A percentile compares a stretch with the other conserved stretches of the same genome.
These are phyloP conservation scores for Helleia helle DNA, from an alignment of 2,888 invertebrate genomes.

Conservation along the genomic window DNA sequence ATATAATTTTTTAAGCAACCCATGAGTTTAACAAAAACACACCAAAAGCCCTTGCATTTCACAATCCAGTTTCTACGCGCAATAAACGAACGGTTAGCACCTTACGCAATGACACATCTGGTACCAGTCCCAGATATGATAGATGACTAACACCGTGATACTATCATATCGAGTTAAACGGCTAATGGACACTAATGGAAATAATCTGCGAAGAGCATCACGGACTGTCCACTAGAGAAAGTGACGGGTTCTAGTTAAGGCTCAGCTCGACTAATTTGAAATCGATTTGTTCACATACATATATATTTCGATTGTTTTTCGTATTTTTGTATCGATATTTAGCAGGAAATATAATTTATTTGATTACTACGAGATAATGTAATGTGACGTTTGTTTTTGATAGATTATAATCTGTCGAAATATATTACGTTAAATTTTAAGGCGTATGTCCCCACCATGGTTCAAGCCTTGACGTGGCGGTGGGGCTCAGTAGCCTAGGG, in stretches of 20 bases:
- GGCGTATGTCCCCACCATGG: too few relatives aligned
- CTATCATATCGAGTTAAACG: slow-evolving; percentile 68
- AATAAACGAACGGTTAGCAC: slow-evolving; percentile 1
- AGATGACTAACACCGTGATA: slow-evolving; percentile 48
- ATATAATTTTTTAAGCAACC: too few relatives aligned
- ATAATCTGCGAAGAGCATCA: slow-evolving; percentile 62
- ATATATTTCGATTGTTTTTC: neutral
- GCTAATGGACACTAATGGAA: slow-evolving; percentile 70
- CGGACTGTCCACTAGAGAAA: slow-evolving; percentile 57
- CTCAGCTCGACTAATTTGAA: slow-evolving; percentile 26
- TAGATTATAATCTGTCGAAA: neutral
- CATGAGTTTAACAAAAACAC: too few relatives aligned
- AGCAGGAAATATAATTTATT: too few relatives aligned
- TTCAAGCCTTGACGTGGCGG: too few relatives aligned
- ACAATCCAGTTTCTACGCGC: too few relatives aligned
- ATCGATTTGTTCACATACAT: slow-evolving; percentile 11
- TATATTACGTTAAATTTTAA: too few relatives aligned
- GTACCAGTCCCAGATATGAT: slow-evolving; percentile 49
- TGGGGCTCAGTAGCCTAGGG: too few relatives aligned
- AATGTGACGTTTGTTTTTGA: too few relatives aligned
- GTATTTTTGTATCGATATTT: neutral
- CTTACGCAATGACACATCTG: slow-evolving; percentile 3
- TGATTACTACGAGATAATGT: neutral
- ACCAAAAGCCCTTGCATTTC: too few relatives aligned
- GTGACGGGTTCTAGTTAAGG: slow-evolving; percentile 50